Evolutionary conservation across 2,797 vertebrate species (phyloP), one percentile per base, ranked within the genome.

Genomic region (Macropodus opercularis): DNA sequence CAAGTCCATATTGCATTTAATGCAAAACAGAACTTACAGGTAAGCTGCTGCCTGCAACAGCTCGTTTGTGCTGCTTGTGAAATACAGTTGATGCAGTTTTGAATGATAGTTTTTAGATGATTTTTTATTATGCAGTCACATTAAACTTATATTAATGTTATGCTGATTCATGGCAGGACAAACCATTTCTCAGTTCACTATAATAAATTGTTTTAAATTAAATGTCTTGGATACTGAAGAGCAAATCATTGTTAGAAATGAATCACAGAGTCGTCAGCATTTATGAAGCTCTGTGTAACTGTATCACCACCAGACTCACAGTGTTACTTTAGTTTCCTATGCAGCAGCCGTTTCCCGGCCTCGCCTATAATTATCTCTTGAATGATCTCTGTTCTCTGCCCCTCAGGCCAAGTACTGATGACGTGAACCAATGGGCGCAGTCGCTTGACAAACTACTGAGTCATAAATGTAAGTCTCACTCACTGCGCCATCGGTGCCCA

Each of bases 401-500:
- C 66, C 41, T 70, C 79, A 93, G 92, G 72, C 89, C 87, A 6
- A 89, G 71, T 3, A 39, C 42, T 42, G 90, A 91, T 76, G 92
- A 93, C 31, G 76, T 91, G 22, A 84, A 62, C 21, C 87, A 89
- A 17, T 92, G 91, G 92, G 81, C 88, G 27, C 79, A 91, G 74
- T 93, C 92, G 6, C 62, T 93, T 48, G 91, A 93, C 75, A 86
- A 86, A 55, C 81, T 93, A 3, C 85, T 93, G 27, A 50, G 66
- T 72, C 83, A 92, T 83, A 90, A 89, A 90, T 90, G 92, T 93
- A 67, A 91, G 85, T 71, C 47, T 58, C 51, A 57, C 23, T 78
- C 50, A 35, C 32, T 2, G 3, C 6, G 14, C 27, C 35, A 18
- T 42, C 19, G 36, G 11, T 13, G 17, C 69, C 21, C 3, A 11